Base-by-base conservation (phyloP, 2,113 vertebrate species). In the Labrus mixtus region DNA sequence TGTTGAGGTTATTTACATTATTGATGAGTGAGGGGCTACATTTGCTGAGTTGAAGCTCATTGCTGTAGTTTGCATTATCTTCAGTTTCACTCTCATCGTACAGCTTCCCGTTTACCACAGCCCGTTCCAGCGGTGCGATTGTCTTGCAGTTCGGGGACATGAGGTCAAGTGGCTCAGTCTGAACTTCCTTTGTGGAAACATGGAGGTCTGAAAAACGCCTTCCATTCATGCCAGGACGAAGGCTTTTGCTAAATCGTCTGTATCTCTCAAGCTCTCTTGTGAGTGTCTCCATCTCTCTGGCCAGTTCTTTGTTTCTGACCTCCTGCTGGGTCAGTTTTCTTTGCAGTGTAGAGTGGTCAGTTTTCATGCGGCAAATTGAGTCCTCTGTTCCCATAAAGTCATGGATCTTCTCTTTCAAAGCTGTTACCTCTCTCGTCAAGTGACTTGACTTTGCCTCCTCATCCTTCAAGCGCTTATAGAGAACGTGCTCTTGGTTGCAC, bases 351-450 rank as follows among this genome's bases (percentile, higher is more conserved):
- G 94, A 94, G 33, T 99, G 96, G 78, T 98, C 97, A 39, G 94
- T 96, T 82, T 95, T 96, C 84, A 98, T 91, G 51, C 95, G 95
- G 76, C 96, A 96, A 43, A 99, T 95, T 2, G 96, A 93, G 61
- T 98, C 96, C 81, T 99, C 97, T 16, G 96, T 96, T 76, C 95
- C 95, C 96, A 96, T 96, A 45, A 96, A 97, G 59, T 97, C 96
- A 33, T 98, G 96, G 87, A 99, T 96, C 90, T 98, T 98, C 86
- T 99, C 97, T 88, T 98, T 99, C 57, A 99, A 91, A 78, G 95
- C 95, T 66, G 95, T 95, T 6, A 97, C 97, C 90, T 99, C 97
- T 89, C 96, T 95, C 55, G 95, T 96, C 70, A 99, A 91, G 57
- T 98, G 96, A 46, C 96, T 96, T 0, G 97, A 97, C 83, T 97